These are phyloP conservation scores for Pararge aegeria DNA, from an alignment of 1,140 invertebrate species.

Conservation along the genomic window DNA sequence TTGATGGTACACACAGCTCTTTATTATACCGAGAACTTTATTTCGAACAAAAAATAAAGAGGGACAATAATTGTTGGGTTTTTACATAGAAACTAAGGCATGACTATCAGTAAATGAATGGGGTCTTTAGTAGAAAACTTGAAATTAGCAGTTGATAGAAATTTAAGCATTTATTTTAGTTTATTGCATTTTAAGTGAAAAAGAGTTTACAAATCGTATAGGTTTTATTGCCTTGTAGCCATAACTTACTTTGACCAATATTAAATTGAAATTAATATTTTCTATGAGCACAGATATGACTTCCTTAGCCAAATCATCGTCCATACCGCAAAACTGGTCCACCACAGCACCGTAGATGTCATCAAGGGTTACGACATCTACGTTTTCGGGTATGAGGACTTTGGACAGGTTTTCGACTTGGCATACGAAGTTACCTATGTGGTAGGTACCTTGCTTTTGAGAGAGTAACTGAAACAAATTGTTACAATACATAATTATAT, in stretches of 20 bases:
- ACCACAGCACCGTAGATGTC: slow-evolving; percentile 48
- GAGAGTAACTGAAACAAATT: slow-evolving; percentile 39
- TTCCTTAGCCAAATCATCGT: slow-evolving; percentile 63
- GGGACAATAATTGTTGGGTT: too few species aligned
- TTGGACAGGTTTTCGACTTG: slow-evolving; percentile 44
- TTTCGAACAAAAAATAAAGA: too few species aligned
- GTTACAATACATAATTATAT: neutral
- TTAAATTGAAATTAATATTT: slow-evolving; percentile 76
- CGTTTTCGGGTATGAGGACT: slow-evolving; percentile 35
- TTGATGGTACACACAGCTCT: too few species aligned
- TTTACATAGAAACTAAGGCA: too few species aligned
- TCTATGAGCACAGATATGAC: slow-evolving; percentile 69
- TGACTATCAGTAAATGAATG: too few species aligned
- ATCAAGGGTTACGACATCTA: slow-evolving; percentile 48
- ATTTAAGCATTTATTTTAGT: too few species aligned
- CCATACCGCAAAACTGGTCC: slow-evolving; percentile 72
- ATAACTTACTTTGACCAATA: slow-evolving; percentile 73
- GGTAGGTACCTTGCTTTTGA: slow-evolving; percentile 35
- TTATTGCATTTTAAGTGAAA: too few species aligned
- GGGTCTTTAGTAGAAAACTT: too few species aligned
- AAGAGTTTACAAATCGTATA: too few species aligned
- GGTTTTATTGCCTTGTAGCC: too few species aligned
- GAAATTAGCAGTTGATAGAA: too few species aligned
- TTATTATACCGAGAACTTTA: too few species aligned
- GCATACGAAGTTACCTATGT: slow-evolving; percentile 50